Evolutionary conservation across 2,113 vertebrate genomes (phyloP).

Genomic region (Limanda limanda): DNA sequence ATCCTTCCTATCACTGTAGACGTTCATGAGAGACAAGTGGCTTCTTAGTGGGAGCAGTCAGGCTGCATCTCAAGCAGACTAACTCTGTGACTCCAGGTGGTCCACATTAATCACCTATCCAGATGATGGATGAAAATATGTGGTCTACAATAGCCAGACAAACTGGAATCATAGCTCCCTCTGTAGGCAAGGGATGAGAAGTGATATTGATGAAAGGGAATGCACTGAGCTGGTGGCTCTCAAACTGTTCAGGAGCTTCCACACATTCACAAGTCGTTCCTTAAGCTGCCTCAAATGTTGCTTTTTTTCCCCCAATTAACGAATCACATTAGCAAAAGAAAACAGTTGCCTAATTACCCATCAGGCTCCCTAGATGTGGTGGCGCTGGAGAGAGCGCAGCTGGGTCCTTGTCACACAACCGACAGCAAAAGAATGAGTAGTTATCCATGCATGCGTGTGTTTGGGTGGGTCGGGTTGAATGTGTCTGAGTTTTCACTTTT

Average conservation of each 20-base stretch:
- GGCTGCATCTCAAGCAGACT: slow-evolving; percentile 14
- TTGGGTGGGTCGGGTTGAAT: not conserved
- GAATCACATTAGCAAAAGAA: too few species aligned
- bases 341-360: not conserved
- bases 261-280: too few species aligned
- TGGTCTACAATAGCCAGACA: not conserved
- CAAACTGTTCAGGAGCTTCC: too few species aligned
- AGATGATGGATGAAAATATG: slow-evolving; percentile 22
- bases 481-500: not conserved
- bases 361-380: not conserved
- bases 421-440: not conserved
- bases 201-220: not conserved
- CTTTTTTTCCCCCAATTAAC: too few species aligned
- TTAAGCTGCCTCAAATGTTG: too few species aligned
- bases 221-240: not conserved
- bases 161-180: slow-evolving; percentile 43
- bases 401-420: not conserved
- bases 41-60: slow-evolving; percentile 22
- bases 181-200: slow-evolving; percentile 30
- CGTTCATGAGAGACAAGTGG: slow-evolving; percentile 23
- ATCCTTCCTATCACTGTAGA: slow-evolving; percentile 20
- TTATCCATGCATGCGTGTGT: slow-evolving; percentile 19
- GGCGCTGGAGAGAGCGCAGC: too few species aligned
- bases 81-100: slow-evolving; percentile 30
- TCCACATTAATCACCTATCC: slow-evolving; percentile 34